Conservation (phyloP, 2,113 vertebrate species). For the Festucalex cinctus region DNA sequence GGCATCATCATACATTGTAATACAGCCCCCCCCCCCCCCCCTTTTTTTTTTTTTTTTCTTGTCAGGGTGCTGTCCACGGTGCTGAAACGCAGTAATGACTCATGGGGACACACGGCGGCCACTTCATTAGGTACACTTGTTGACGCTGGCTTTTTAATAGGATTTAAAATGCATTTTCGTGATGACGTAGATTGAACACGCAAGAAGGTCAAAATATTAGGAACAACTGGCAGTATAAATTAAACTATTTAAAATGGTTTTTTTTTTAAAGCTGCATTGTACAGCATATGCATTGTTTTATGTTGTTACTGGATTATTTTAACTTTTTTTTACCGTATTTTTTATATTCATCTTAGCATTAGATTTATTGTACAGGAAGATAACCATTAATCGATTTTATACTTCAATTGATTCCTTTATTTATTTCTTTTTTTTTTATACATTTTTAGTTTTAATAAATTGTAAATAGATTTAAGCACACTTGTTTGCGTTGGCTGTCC, state of each 20-base stretch:
- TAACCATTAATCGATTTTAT: no score
- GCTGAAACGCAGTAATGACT: slow-evolving; percentile 67
- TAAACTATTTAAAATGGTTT: no score
- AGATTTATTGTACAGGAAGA: not conserved
- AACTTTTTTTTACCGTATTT: not conserved
- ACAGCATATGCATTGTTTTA: no score
- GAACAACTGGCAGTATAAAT: not conserved
- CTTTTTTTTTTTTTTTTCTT: not conserved
- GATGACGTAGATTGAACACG: not conserved
- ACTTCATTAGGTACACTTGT: slow-evolving; percentile 1
- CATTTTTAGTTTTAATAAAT: no score
- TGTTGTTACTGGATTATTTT: no score
- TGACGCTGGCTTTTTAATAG: not conserved
- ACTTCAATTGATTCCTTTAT: no score
- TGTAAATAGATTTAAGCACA: no score
- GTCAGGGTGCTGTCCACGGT: slow-evolving; percentile 65
- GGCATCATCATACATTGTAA: not conserved
- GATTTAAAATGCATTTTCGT: no score
- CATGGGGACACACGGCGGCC: slow-evolving; percentile 20
- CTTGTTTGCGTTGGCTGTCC: not conserved
- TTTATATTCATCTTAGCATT: not conserved
- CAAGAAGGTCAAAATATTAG: not conserved
- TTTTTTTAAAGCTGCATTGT: no score
- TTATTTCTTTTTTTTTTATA: no score
- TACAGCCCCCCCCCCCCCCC: not conserved